These are phyloP conservation scores for Anableps anableps DNA, from an alignment of 2,797 vertebrate species.

Conservation along the genomic window DNA sequence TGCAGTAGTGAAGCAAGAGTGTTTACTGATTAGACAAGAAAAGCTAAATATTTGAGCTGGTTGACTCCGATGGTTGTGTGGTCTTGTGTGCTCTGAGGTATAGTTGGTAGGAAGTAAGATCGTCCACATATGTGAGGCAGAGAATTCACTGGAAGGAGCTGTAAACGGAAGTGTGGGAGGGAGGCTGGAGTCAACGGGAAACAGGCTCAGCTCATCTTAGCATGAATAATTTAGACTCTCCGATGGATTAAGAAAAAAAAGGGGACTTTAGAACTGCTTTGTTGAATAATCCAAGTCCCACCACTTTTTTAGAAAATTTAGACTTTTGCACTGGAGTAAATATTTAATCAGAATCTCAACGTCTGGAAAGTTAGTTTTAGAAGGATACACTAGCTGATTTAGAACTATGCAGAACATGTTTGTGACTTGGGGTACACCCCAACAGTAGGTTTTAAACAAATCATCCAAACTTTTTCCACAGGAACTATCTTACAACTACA, in stretches of 20 bases:
- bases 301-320: neutral
- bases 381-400: slow-evolving; percentile 37
- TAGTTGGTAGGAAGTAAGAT: slow-evolving; percentile 74
- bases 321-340: slow-evolving; percentile 83
- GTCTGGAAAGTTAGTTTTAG: slow-evolving; percentile 13
- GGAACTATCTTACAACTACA: neutral
- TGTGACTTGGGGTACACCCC: slow-evolving; percentile 13
- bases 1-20: slow-evolving; percentile 1
- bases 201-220: neutral
- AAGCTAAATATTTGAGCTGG: slow-evolving; percentile 54
- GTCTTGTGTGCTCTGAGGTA: slow-evolving; percentile 82
- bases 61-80: slow-evolving; percentile 57
- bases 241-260: neutral
- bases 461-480: neutral
- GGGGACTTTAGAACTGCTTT: neutral
- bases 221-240: neutral
- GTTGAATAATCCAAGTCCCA: neutral
- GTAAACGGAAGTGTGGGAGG: slow-evolving; percentile 45
- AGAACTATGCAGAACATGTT: slow-evolving; percentile 15
- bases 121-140: slow-evolving; percentile 13
- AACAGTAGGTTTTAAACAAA: neutral
- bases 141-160: neutral
- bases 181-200: slow-evolving; percentile 2
- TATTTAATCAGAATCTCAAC: slow-evolving; percentile 46
- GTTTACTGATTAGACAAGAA: neutral